These are phyloP conservation scores for Dryomyza anilis DNA, from an alignment of 2,888 invertebrate species.

Conservation along the genomic window DNA sequence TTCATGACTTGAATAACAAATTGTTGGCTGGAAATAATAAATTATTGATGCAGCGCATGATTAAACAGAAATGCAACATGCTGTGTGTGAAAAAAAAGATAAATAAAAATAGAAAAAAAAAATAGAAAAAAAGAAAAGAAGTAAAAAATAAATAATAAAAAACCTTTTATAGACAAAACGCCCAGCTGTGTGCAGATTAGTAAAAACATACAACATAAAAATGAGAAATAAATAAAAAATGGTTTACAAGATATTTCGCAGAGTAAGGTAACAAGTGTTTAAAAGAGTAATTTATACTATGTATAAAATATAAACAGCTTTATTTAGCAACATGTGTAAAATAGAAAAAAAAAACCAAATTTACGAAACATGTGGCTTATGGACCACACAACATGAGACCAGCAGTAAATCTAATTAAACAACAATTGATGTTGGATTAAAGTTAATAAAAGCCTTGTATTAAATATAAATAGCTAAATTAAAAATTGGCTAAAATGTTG, in stretches of 20 bases:
- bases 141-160: no score
- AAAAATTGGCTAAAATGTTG: not conserved
- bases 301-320: not conserved
- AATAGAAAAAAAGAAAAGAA: no score
- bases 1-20: no score
- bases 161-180: not conserved
- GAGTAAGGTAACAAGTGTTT: not conserved
- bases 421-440: not conserved
- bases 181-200: not conserved
- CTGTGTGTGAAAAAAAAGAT: not conserved
- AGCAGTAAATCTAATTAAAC: not conserved
- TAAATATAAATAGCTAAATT: not conserved
- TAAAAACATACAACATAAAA: no score
- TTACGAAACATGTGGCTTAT: not conserved
- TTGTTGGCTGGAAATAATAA: no score
- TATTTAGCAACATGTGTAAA: not conserved
- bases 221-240: no score
- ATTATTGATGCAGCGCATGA: no score
- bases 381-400: not conserved
- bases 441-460: not conserved
- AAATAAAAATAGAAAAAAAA: no score
- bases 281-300: no score
- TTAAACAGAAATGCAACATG: not conserved
- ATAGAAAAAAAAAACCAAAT: no score
- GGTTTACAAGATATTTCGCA: not conserved